Evolutionary conservation across 2,888 invertebrate genomes (phyloP), one percentile per base, ranked within the genome.

Genomic region (Teinopalpus imperialis): DNA sequence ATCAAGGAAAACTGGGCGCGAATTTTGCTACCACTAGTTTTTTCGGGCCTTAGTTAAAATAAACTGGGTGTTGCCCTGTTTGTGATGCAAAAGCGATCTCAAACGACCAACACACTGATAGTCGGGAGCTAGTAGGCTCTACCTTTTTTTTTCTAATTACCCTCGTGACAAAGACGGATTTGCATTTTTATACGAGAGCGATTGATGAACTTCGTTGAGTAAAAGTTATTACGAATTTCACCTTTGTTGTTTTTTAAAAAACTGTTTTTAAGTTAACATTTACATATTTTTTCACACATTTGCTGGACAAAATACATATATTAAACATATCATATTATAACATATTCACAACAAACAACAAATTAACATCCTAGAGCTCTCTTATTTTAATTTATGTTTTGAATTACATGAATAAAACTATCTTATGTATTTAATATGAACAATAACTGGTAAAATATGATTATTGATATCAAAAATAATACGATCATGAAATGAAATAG

Each of bases 21-120:
- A 66, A 69, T 56, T 49, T 52, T 49, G 45, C 51, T 45, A 18
- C 26, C 54, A 53, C 54, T 57, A 57, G 48, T 54, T 57, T 56
- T 60, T 57, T 56, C 24, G 49, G 60, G 60, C 63, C 67, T 61
- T 66, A 71, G 69, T 74, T 68, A 60, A 72, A 72, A 71, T 63
- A 69, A 75, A 74, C 73, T 71, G 68, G 69, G 54, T 56, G 57
- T 56, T 56, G 58, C 52, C 66, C 66, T 65, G 66, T 86, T 83
- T 86, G 83, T 78, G 69, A 85, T 85, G 85, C 78, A 85, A 86
- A 86, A 79, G 65, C 55, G 63, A 56, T 58, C 55, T 52, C 61
- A 53, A 53, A 53, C 53, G 52, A 54, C 50, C 48, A 31, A 55
- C 54, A 54, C 59, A 52, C 49, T 35, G 37, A 54, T 50, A 52